Conservation (phyloP, 2,888 invertebrate genomes). For the Synergus gifuensis region DNA sequence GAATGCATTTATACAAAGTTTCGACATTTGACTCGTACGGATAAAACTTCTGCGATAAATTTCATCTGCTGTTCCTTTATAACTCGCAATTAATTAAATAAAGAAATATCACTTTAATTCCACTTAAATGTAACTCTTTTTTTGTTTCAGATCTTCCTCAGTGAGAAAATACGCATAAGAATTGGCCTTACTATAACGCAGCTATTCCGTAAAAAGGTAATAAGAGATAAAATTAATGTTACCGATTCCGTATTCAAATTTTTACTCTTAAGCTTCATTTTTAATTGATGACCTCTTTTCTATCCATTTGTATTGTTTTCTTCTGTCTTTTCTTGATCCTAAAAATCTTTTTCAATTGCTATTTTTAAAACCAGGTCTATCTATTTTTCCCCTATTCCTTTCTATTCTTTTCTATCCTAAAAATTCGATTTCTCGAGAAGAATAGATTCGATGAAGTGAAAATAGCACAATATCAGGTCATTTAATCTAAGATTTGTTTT, state of each 20-base stretch:
- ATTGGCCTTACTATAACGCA: too few species aligned
- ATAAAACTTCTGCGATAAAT: slow-evolving; percentile 55
- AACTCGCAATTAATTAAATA: neutral
- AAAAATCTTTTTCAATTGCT: too few species aligned
- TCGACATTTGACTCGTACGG: slow-evolving; percentile 60
- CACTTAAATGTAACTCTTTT: neutral
- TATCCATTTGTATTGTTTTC: too few species aligned
- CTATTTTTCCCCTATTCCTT: too few species aligned
- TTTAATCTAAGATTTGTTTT: slow-evolving; percentile 31
- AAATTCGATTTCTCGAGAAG: too few species aligned
- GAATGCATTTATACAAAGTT: slow-evolving; percentile 69
- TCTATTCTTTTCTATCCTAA: too few species aligned
- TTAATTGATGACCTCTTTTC: too few species aligned
- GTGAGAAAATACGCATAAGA: neutral
- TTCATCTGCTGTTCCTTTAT: slow-evolving; percentile 35
- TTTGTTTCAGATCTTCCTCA: neutral
- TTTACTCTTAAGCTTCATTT: too few species aligned
- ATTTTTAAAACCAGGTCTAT: neutral
- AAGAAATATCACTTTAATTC: neutral
- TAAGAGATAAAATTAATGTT: neutral
- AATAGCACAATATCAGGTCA: neutral
- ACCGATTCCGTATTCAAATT: too few species aligned
- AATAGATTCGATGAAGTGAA: neutral
- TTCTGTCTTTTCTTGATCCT: too few species aligned
- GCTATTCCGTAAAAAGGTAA: neutral